Percentiles rank a stretch among this genome's conserved stretches.
Evolutionary conservation across 2,888 invertebrate species (phyloP).

Genomic region (Asteroscopus sphinx): DNA sequence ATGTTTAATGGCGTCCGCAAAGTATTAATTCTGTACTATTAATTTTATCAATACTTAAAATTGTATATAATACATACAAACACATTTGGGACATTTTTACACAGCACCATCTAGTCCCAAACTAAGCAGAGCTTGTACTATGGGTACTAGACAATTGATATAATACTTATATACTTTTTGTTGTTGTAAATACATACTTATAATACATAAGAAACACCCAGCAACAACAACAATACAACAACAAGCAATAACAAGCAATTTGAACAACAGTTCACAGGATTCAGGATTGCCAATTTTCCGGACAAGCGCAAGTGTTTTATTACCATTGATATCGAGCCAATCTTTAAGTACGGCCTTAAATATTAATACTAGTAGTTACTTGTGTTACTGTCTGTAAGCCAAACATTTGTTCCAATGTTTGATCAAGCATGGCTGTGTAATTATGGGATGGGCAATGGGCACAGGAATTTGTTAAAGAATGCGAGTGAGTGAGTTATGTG

Average conservation of each 20-base stretch:
- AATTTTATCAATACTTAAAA: no score
- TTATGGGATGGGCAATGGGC: constrained; percentile 31
- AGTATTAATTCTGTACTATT: no score
- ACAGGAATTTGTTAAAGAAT: constrained; percentile 15
- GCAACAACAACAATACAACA: not conserved
- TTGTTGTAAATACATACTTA: no score
- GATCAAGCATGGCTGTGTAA: constrained; percentile 27
- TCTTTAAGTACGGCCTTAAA: constrained; percentile 26
- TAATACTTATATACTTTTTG: no score
- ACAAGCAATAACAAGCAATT: no score
- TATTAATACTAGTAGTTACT: constrained; percentile 38
- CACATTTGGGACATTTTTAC: no score
- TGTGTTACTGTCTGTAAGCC: constrained; percentile 18
- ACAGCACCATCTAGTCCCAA: no score
- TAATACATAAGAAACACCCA: no score
- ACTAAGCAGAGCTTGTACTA: no score
- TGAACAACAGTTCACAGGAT: constrained; percentile 34
- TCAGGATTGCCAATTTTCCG: constrained; percentile 21
- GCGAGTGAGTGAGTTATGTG: constrained; percentile 6
- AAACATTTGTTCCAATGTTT: constrained; percentile 32
- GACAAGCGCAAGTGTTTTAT: constrained; percentile 39
- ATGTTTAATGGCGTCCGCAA: no score
- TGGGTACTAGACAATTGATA: no score
- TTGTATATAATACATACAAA: no score
- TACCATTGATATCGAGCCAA: constrained; percentile 45